Evolutionary conservation across 2,797 vertebrate species (phyloP), one percentile per base, ranked within the genome.

Genomic region (Bovichtus variegatus): DNA sequence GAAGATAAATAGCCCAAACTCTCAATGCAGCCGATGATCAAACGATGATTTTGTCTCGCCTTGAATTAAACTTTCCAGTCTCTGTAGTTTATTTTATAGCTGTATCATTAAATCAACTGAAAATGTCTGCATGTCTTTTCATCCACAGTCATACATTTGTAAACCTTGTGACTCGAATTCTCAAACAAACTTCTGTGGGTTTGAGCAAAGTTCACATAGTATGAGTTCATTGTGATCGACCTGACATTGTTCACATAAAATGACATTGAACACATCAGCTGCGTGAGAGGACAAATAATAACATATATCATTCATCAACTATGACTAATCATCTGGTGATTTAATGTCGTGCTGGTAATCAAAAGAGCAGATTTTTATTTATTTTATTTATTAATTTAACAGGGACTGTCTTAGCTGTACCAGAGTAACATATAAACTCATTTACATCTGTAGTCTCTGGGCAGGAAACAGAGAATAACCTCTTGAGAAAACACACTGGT

Each of bases 291-390:
- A 66, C 21, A 15, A 34, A 31, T 36, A 66, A 65, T 29, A 68
- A 60, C 6, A 19, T 11, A 29, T n/a, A 23, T 46, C 21, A 46
- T 61, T 44, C 23, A 43, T 38, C 40, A 65, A 3, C 31, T 34
- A 6, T 53, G 74, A 66, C 50, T 23, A 40, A 72, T 71, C 40
- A 75, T 18, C 0, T 21, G 70, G 5, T 47, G 11, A 54, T 57
- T 38, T 57, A 34, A 36, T 53, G 43, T 12, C 10, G 13, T n/a
- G 3, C 5, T 57, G 3, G 18, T 34, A 40, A 60, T 44, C 6
- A 21, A 36, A 43, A 38, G 58, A 62, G 18, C 15, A 9, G 25
- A 51, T 67, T n/a, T n/a, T n/a, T n/a, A n/a, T n/a, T n/a, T n/a
- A n/a, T n/a, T n/a, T n/a, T n/a, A n/a, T n/a, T n/a, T n/a, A n/a